These are phyloP conservation scores for Siderastrea radians DNA, from an alignment of 92 coral and sea anemone genomes.

Conservation along the genomic window DNA sequence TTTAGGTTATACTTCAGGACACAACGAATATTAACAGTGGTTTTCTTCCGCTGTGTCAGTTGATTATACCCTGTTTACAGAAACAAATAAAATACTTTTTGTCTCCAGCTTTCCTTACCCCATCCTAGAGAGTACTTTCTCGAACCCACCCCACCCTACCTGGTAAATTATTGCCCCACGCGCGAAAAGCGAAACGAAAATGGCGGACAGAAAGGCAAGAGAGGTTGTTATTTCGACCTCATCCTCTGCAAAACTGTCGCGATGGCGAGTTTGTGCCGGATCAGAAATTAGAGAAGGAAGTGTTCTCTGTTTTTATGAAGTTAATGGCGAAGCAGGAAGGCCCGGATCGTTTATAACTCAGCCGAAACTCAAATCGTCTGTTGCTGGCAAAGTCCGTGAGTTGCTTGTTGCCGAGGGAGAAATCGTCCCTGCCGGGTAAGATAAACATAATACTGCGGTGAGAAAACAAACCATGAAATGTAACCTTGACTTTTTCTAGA, in stretches of 20 bases:
- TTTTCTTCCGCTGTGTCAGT: too few relatives aligned
- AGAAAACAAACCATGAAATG: not conserved
- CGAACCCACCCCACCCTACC: constrained; percentile 40
- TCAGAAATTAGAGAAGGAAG: constrained; percentile 94
- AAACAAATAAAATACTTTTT: not conserved
- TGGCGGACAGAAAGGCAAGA: constrained; percentile 90
- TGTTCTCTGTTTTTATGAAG: constrained; percentile 94
- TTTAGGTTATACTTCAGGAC: too few relatives aligned
- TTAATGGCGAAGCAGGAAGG: constrained; percentile 59
- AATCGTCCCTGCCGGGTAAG: constrained; percentile 90
- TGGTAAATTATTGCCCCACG: constrained; percentile 38
- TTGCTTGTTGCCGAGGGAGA: constrained; percentile 95
- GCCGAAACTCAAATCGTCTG: constrained; percentile 90
- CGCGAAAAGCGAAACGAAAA: constrained; percentile 90
- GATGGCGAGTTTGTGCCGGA: constrained; percentile 93
- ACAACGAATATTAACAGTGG: too few relatives aligned
- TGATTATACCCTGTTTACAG: too few relatives aligned
- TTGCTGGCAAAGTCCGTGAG: constrained; percentile 86
- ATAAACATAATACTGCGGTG: not conserved
- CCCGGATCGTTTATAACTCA: constrained; percentile 84
- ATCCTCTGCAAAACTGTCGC: constrained; percentile 77
- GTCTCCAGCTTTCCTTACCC: not conserved
- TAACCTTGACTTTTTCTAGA: not conserved
- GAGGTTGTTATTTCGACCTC: constrained; percentile 88
- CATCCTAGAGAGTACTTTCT: not conserved